A percentile compares a stretch with the other conserved stretches of the same genome.
These are phyloP conservation scores for Drosophila auraria DNA, from an alignment of 1,140 invertebrate species.

Conservation along the genomic window DNA sequence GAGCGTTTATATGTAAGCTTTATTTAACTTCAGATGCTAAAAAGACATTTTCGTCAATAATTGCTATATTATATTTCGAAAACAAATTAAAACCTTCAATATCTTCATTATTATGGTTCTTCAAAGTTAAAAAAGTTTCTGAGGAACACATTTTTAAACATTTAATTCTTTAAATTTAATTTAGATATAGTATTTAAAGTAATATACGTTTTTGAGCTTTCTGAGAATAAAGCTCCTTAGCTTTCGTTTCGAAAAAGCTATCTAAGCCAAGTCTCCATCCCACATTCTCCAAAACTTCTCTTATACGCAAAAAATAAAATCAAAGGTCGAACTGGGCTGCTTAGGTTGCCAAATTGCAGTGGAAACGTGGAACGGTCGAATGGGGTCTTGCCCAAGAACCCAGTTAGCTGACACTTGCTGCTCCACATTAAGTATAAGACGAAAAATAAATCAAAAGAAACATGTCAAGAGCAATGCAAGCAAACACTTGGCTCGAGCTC, in stretches of 20 bases:
- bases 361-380: constrained; percentile 11
- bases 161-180: too few species aligned
- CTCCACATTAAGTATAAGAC: constrained; percentile 29
- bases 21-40: too few species aligned
- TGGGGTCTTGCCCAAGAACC: constrained; percentile 28
- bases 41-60: too few species aligned
- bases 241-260: constrained; percentile 27
- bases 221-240: neutral
- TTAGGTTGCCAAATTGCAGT: constrained; percentile 8
- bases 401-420: constrained; percentile 63
- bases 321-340: neutral
- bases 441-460: constrained; percentile 2
- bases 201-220: neutral
- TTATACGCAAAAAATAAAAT: neutral
- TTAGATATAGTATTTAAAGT: neutral
- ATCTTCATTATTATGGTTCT: too few species aligned
- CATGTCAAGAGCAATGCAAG: constrained; percentile 29
- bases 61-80: too few species aligned
- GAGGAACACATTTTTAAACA: too few species aligned
- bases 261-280: constrained; percentile 1
- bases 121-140: too few species aligned
- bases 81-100: too few species aligned
- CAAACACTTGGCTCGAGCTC: constrained; percentile 17
- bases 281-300: constrained; percentile 20
- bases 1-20: too few species aligned